A percentile compares a stretch with the other conserved stretches of the same genome.
phyloP scores from a whole-genome alignment of 2,113 vertebrate species.

The Brachionichthys hirsutus region DNA sequence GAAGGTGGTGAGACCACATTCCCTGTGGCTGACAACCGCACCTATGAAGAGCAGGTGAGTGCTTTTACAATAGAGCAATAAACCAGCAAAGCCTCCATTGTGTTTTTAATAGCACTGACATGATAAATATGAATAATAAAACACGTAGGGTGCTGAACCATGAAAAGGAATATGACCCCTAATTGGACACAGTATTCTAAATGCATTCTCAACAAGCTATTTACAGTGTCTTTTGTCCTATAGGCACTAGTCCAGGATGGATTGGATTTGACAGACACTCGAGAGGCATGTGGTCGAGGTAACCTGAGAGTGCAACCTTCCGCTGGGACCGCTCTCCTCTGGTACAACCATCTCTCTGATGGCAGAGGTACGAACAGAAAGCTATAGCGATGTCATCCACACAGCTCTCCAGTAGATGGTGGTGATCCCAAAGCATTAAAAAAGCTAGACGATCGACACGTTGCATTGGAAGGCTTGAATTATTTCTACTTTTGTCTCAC shows the following conservation, averaged over 20 bases:
- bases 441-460: too few species aligned
- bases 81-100: neutral
- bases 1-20: slow-evolving; percentile 91
- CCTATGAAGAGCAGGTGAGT: slow-evolving; percentile 88
- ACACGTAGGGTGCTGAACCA: slow-evolving; percentile 2
- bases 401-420: too few species aligned
- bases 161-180: slow-evolving; percentile 30
- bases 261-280: slow-evolving; percentile 88
- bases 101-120: slow-evolving; percentile 12
- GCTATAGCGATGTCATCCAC: neutral
- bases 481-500: neutral
- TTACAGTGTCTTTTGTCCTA: slow-evolving; percentile 37
- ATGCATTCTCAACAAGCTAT: slow-evolving; percentile 6
- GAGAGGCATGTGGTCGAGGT: slow-evolving; percentile 87
- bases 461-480: too few species aligned
- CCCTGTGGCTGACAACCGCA: slow-evolving; percentile 95
- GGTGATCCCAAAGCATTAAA: neutral
- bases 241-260: slow-evolving; percentile 90
- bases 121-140: slow-evolving; percentile 25
- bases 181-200: slow-evolving; percentile 1
- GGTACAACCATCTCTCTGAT: slow-evolving; percentile 98
- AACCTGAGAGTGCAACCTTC: slow-evolving; percentile 89
- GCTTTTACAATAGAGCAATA: slow-evolving; percentile 1
- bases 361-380: slow-evolving; percentile 83
- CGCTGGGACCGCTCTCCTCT: slow-evolving; percentile 90